phyloP scores from a whole-genome alignment of 2,888 invertebrate genomes.

The Cynaeus angustus region DNA sequence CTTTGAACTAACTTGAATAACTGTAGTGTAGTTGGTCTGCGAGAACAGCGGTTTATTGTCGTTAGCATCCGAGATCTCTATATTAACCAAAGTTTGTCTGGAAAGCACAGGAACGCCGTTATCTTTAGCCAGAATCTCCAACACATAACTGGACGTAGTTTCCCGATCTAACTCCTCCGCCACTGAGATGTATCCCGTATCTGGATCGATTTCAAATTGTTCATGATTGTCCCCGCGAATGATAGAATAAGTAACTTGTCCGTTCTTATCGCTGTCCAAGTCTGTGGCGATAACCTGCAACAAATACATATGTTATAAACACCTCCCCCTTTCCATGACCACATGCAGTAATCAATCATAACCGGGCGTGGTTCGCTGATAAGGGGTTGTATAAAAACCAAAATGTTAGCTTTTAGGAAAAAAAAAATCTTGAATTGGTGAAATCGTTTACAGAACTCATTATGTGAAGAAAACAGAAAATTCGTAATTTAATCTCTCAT shows the following conservation, averaged over 20 bases:
- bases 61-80: constrained; percentile 92
- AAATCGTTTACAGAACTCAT: background rate
- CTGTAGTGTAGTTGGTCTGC: constrained; percentile 84
- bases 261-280: constrained; percentile 87
- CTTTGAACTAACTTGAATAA: constrained; percentile 75
- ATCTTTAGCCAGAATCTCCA: constrained; percentile 89
- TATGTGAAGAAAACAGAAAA: constrained; percentile 2
- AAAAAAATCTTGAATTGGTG: background rate
- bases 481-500: constrained; percentile 1
- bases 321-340: no score
- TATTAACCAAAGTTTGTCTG: constrained; percentile 81
- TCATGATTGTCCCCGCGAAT: constrained; percentile 83
- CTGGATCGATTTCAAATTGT: constrained; percentile 86
- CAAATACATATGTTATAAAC: constrained; percentile 9
- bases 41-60: constrained; percentile 93
- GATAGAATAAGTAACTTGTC: constrained; percentile 85
- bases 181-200: constrained; percentile 85
- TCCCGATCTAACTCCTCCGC: constrained; percentile 88
- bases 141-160: constrained; percentile 81
- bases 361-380: background rate
- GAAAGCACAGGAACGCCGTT: constrained; percentile 86
- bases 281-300: constrained; percentile 84
- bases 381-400: background rate
- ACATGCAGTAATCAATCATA: background rate
- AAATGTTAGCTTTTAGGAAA: background rate